phyloP scores from a whole-genome alignment of 2,888 invertebrate species.

The Megaustenia siamemsis region DNA sequence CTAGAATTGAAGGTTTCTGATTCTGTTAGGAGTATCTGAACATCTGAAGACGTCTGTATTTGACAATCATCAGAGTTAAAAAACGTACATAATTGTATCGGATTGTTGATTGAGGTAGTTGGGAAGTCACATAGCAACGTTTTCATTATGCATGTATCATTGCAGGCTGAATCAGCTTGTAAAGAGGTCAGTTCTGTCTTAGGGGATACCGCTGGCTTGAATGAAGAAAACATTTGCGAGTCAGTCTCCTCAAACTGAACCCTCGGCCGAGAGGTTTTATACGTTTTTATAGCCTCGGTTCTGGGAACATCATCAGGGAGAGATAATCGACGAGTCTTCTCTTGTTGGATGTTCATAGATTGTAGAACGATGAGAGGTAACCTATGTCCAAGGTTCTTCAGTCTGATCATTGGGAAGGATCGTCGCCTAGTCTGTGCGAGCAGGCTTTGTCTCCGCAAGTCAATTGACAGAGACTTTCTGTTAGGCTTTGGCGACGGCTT shows the following conservation, averaged over 20 bases:
- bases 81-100: not conserved
- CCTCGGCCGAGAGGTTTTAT: not conserved
- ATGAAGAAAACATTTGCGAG: not conserved
- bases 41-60: not conserved
- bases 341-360: not conserved
- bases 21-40: too few species aligned
- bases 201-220: not conserved
- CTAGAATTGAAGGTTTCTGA: too few species aligned
- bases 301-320: not conserved
- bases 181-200: not conserved
- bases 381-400: not conserved
- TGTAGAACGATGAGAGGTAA: not conserved
- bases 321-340: not conserved
- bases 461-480: conserved; percentile 24
- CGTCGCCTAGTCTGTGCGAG: not conserved
- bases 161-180: not conserved
- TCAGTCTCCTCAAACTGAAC: conserved; percentile 7
- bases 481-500: not conserved
- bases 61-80: not conserved
- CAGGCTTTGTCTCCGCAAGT: conserved; percentile 18
- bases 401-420: conserved; percentile 11
- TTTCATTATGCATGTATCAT: too few species aligned
- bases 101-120: not conserved
- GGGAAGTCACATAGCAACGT: too few species aligned
- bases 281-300: conserved; percentile 18